phyloP scores from a whole-genome alignment of 2,113 vertebrate species.

The Cyphomyrus plagiostoma region DNA sequence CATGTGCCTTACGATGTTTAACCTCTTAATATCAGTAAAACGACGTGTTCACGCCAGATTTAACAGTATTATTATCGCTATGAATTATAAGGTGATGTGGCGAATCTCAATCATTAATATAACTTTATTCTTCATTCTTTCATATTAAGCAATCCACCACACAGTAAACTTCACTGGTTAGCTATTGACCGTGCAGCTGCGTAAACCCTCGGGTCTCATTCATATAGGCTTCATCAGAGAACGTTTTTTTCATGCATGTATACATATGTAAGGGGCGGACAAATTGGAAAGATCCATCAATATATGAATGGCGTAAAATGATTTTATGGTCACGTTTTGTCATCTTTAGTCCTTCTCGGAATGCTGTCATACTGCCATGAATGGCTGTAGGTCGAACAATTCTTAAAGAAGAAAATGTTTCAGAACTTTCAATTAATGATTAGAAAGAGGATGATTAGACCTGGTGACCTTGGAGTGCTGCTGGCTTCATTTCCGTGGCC shows the following conservation, averaged over 20 bases:
- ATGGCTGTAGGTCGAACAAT: background rate
- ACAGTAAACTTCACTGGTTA: background rate
- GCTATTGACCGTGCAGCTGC: background rate
- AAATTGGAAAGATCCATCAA: background rate
- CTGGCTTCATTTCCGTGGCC: background rate
- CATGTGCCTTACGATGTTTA: background rate
- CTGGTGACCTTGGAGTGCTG: background rate
- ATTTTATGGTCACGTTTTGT: background rate
- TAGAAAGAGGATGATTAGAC: background rate
- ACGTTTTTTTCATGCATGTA: background rate
- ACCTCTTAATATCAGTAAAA: background rate
- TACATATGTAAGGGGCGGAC: background rate
- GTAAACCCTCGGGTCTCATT: background rate
- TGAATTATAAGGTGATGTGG: background rate
- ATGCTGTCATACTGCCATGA: background rate
- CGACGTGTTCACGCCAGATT: background rate
- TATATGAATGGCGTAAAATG: background rate
- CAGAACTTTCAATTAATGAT: background rate
- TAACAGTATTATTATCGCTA: background rate
- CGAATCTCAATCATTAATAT: background rate
- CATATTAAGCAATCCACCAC: background rate
- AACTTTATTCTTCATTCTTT: background rate
- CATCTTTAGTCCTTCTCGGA: background rate
- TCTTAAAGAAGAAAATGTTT: background rate
- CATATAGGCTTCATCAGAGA: background rate